Evolutionary conservation across 30 jellyfish, hydroid and myxozoan genomes (phyloP), one percentile per base, ranked within the genome.

Genomic region (Aurelia aurita): DNA sequence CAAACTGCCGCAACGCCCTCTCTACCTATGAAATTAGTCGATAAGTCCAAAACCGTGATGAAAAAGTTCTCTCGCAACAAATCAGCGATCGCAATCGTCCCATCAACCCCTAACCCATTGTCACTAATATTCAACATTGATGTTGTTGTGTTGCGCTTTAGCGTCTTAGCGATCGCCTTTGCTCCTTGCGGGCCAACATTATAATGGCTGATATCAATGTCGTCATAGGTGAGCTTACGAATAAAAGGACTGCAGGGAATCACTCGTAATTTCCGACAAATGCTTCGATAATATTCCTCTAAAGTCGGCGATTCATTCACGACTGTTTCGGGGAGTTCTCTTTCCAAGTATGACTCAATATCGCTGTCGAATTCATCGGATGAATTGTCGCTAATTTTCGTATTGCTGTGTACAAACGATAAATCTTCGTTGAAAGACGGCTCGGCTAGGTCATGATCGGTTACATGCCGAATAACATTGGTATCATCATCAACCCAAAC

Each of bases 111-210:
- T 13, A 87, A 39, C 3, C 96, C 96, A 45, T 87, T 87, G 39
- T 87, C 96, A 43, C 80, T 74, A 12, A 87, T 20, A 66, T 78
- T 72, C 61, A 87, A 58, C 62, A 72, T 53, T 22, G 89, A 32
- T 20, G 96, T 76, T 19, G 78, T 60, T 25, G 88, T 72, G 63
- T 69, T 65, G 0, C 44, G 55, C 63, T 44, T 67, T 76, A 87
- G 35, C 14, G 87, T 61, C 8, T 77, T 58, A 58, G 89, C 88
- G 3, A 87, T 57, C 47, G 96, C 96, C 51, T 43, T 55, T 75
- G 79, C 53, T 25, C 96, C 96, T 14, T 55, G 78, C 18, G 90
- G 91, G 28, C 96, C 96, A 27, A 87, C 60, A 39, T 77, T 77
- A 35, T 87, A 87, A 59, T 87, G 91, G 59, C 76, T 55, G 51